Base-by-base conservation (phyloP, 2,113 vertebrate genomes). In the Sinocyclocheilus anshuiensis region DNA sequence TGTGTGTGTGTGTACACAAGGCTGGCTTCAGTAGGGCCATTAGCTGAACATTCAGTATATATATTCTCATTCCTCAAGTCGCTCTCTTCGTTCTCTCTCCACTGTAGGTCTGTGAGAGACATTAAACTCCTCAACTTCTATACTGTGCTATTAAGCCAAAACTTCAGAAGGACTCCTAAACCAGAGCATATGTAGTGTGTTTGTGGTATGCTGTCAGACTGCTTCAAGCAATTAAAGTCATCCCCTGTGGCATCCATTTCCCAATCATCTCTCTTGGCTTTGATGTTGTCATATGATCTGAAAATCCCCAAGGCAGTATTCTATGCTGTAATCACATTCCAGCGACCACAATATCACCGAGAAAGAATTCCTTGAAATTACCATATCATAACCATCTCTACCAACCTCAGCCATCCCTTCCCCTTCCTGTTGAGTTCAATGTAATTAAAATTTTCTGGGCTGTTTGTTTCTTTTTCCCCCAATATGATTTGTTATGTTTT, bases 121-220 rank as follows among this genome's bases (percentile, higher is more conserved):
- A 86, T 83, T 81, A 33, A 61, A 33, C 71, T 83, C 72, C 53
- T 24, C 20, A 7, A 33, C 22, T 8, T 80, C 42, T 80, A 78
- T 80, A 78, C 16, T n/a, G 63, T 61, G 57, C 63, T 84, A 65
- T 76, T 84, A 84, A 59, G 36, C 24, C n/a, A 59, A n/a, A 33
- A 81, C 45, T 75, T 61, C 86, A 83, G 74, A 83, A 12, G 24
- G 61, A 16, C 24, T 74, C 26, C 63, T 82, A 78, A 83, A 87
- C 45, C 76, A 57, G 26, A 82, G 80, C 83, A 84, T 88, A 81
- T 86, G 86, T 69, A 83, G 26, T 53, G 74, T 80, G 53, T 86
- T 86, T 65, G 61, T 69, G 77, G 76, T 77, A 39, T 86, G 85
- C 89, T 77, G 88, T 87, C 85, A 78, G 77, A 77, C 72, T 75